phyloP scores from a whole-genome alignment of 2,888 invertebrate species.

The Himalopsyche kuldschensis region DNA sequence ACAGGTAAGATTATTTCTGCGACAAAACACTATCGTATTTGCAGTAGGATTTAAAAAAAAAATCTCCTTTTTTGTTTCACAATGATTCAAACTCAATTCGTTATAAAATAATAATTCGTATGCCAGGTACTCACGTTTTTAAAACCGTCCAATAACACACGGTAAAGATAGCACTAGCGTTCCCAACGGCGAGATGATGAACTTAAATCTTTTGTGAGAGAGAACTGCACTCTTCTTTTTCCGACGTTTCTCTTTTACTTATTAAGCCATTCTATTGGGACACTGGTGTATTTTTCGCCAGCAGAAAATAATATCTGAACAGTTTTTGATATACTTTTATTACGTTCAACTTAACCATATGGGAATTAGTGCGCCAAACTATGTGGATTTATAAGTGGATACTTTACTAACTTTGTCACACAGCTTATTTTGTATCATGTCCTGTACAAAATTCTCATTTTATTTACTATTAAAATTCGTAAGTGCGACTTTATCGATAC shows the following conservation, averaged over 20 bases:
- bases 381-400: not conserved
- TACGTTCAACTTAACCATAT: not conserved
- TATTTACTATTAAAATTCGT: not conserved
- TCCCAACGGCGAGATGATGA: not conserved
- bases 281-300: not conserved
- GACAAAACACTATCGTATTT: no score
- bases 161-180: not conserved
- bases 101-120: no score
- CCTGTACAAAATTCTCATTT: not conserved
- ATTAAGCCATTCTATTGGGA: not conserved
- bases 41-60: no score
- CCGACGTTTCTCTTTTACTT: not conserved
- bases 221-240: not conserved
- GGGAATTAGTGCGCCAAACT: not conserved
- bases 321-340: not conserved
- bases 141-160: not conserved
- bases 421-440: not conserved
- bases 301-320: not conserved
- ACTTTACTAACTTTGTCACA: not conserved
- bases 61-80: no score
- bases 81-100: no score
- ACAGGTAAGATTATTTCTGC: no score
- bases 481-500: no score
- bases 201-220: constrained; percentile 8
- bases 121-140: not conserved